Percentiles rank a stretch among this genome's conserved stretches.
These are phyloP conservation scores for Tupiocoris notatus DNA, from an alignment of 2,888 invertebrate species.

Conservation along the genomic window DNA sequence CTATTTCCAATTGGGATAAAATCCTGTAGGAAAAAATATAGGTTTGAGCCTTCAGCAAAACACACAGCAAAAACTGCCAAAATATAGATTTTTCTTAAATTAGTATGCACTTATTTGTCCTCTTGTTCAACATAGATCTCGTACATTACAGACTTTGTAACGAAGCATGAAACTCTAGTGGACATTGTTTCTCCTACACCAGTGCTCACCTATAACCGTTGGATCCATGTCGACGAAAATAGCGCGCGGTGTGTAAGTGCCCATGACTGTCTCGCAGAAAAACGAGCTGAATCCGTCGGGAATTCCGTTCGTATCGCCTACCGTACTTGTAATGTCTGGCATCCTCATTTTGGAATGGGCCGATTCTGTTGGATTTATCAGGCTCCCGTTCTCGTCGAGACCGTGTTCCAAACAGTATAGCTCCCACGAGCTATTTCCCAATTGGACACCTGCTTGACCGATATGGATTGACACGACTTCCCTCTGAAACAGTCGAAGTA, in stretches of 20 bases:
- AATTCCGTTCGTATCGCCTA: slow-evolving; percentile 24
- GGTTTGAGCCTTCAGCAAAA: too few relatives aligned
- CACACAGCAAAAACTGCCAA: too few relatives aligned
- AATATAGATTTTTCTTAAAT: too few relatives aligned
- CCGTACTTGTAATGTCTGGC: slow-evolving; percentile 5
- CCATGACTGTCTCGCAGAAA: slow-evolving; percentile 44
- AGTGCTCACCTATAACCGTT: slow-evolving; percentile 45
- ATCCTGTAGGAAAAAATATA: too few relatives aligned
- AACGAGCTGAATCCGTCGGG: slow-evolving; percentile 43
- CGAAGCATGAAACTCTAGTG: too few relatives aligned
- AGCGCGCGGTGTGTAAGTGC: slow-evolving; percentile 46
- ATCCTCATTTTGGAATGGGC: not conserved
- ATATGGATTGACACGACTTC: slow-evolving; percentile 46
- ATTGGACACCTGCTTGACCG: slow-evolving; percentile 47
- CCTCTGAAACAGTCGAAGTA: slow-evolving; percentile 36
- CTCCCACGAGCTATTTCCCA: slow-evolving; percentile 45
- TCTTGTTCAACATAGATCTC: too few relatives aligned
- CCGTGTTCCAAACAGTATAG: slow-evolving; percentile 46
- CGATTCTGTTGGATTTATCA: not conserved
- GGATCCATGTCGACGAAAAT: slow-evolving; percentile 48
- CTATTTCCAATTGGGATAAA: too few relatives aligned
- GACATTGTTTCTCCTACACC: too few relatives aligned
- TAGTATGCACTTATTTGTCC: too few relatives aligned
- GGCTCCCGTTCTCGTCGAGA: slow-evolving; percentile 38
- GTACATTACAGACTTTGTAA: too few relatives aligned